Evolutionary conservation across 2,888 invertebrate species (phyloP), one percentile per base, ranked within the genome.

Genomic region (Diloba caeruleocephala): DNA sequence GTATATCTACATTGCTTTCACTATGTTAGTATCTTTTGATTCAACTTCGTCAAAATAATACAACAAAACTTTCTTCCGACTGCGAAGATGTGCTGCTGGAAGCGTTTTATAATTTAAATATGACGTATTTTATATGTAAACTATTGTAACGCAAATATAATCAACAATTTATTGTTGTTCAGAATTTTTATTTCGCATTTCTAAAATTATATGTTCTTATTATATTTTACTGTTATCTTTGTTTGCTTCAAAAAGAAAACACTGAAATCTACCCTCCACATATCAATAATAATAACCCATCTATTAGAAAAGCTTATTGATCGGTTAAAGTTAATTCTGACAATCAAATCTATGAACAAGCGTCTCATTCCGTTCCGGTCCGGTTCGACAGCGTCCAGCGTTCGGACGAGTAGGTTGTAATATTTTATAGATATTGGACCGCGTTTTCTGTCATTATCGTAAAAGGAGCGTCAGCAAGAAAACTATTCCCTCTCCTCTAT

Each of bases 381-480:
- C 75, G 53, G 72, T 59, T 42, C 64, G 73, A 68, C 33, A 61
- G 68, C 46, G 78, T 69, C 70, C 73, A 55, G 74, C 63, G 67
- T 75, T 68, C 63, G 71, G 74, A 71, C 74, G 53, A 73, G 67
- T 58, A 61, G 79, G 81, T 68, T 81, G 75, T 81, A 81, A 82
- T 90, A 92, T 89, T 92, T 92, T 92, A 92, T 92, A 89, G 92
- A 90, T 92, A 92, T 92, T 90, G 90, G 88, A 90, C 89, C 88
- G 87, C 89, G 85, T 90, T 91, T 88, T 85, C 87, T 86, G 84
- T 91, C 90, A 90, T 92, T 92, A 92, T 91, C 90, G 90, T 91
- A 91, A 92, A 92, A 91, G 90, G 86, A 93, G 87, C 89, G 89
- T 92, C 92, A 91, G 91, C 92, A 90, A 88, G 90, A 92, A 92